These are phyloP conservation scores for Loris lydekkerianus DNA, from an alignment of 2,797 vertebrate genomes.

Conservation along the genomic window DNA sequence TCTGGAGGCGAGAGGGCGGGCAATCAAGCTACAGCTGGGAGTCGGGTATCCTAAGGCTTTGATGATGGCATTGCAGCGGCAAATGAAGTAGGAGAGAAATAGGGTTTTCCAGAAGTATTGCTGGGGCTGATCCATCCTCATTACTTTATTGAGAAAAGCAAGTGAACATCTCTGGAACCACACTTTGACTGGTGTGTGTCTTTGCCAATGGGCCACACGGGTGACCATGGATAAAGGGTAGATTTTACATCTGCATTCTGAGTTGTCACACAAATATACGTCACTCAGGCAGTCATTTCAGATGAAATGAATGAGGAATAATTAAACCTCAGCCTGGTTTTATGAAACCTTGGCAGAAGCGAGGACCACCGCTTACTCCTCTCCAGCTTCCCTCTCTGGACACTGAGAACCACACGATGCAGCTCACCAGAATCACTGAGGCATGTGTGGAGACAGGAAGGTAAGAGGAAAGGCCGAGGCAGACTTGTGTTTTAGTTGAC, in stretches of 20 bases:
- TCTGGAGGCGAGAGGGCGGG: not conserved
- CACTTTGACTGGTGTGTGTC: not conserved
- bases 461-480: not conserved
- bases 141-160: not conserved
- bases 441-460: not conserved
- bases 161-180: not conserved
- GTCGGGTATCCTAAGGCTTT: not conserved
- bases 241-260: not conserved
- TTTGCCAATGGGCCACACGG: not conserved
- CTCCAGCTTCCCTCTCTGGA: not conserved
- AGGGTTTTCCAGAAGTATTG: not conserved
- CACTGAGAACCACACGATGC: not conserved
- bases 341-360: slow-evolving; percentile 8
- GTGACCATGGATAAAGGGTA: not conserved
- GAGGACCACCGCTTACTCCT: not conserved
- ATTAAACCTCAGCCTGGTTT: not conserved
- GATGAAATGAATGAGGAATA: not conserved
- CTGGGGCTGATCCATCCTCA: not conserved
- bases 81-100: not conserved
- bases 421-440: not conserved
- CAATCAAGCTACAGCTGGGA: not conserved
- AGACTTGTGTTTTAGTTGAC: not conserved
- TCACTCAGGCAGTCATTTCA: not conserved
- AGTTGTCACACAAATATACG: not conserved
- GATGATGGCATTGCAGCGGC: not conserved